Conservation (phyloP, 2,113 vertebrate species). For the Pleuronectes platessa region DNA sequence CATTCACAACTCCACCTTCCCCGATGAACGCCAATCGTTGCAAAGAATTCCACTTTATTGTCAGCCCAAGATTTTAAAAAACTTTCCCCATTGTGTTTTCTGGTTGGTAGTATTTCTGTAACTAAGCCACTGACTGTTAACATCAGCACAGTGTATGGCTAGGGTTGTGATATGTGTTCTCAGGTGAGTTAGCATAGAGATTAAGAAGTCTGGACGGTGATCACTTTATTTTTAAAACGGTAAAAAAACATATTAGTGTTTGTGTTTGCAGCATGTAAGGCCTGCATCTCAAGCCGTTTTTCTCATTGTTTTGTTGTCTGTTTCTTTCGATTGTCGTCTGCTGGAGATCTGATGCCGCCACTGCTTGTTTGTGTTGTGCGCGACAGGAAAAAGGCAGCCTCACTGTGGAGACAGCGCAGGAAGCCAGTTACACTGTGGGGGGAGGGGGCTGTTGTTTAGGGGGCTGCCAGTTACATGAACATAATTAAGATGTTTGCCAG, state of each 20-base stretch:
- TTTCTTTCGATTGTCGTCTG: conserved; percentile 10
- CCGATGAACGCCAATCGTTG: no score
- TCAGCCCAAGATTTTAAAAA: no score
- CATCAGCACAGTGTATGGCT: no score
- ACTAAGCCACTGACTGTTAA: no score
- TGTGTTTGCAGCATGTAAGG: background rate
- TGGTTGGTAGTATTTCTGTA: no score
- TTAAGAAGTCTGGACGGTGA: no score
- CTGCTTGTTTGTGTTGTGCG: conserved; percentile 32
- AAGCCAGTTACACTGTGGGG: conserved; percentile 47
- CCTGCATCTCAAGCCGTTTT: background rate
- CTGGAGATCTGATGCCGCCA: conserved; percentile 20
- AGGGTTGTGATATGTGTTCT: no score
- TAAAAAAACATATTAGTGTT: background rate
- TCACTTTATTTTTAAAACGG: background rate
- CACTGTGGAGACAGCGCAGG: conserved; percentile 40
- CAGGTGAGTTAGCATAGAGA: no score
- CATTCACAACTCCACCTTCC: no score
- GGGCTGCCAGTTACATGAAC: background rate
- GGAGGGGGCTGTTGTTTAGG: background rate
- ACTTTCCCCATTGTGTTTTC: no score
- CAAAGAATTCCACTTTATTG: no score
- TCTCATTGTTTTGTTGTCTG: background rate
- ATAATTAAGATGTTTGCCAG: conserved; percentile 12
- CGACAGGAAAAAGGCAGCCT: conserved; percentile 56